Base-by-base conservation (phyloP, 1,140 invertebrate species). In the Euura saliciscinereae region DNA sequence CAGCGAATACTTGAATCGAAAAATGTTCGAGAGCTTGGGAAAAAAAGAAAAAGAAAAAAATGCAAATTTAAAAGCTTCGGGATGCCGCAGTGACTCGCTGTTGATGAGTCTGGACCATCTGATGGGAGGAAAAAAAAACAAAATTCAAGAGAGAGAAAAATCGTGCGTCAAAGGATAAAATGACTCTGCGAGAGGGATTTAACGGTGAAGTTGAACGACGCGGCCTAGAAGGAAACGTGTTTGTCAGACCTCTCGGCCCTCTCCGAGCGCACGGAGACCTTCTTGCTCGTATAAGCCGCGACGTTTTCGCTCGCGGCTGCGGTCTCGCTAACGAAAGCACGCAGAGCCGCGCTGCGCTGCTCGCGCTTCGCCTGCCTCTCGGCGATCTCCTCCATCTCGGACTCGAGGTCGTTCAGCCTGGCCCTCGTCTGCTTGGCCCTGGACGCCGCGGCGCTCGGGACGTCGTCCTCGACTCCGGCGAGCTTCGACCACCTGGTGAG, bases 321-420 rank as follows among this genome's bases (percentile, higher is more conserved):
- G 11, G 74, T 85, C 45, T 89, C 88, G 70, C 80, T 86, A 43
- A 89, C 82, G 43, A 89, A 45, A 4, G 87, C 86, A 6, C 82
- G 78, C 0, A 89, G 82, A 0, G 86, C 83, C 1, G 85, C 84
- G 5, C 83, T 80, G 2, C 87, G 79, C 28, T 82, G 82, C 59
- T 89, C 87, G 5, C 88, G 76, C 13, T 85, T 86, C 6, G 87
- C 87, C 44, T 87, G 84, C 43, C 84, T 84, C 51, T 88, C 86
- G 0, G 84, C 86, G 65, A 89, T 71, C 70, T 88, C 86, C 45
- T 89, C 88, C 82, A 89, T 86, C 72, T 89, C 89, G 2, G 76
- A 80, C 68, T 89, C 87, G 5, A 89, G 75, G n/a, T 89, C 88
- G 7, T 80, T 77, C 0, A 89, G 74, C 6, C 88, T 78, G 2